These are phyloP conservation scores for Xyliphius kryptos DNA, from an alignment of 2,113 vertebrate genomes.

Conservation along the genomic window DNA sequence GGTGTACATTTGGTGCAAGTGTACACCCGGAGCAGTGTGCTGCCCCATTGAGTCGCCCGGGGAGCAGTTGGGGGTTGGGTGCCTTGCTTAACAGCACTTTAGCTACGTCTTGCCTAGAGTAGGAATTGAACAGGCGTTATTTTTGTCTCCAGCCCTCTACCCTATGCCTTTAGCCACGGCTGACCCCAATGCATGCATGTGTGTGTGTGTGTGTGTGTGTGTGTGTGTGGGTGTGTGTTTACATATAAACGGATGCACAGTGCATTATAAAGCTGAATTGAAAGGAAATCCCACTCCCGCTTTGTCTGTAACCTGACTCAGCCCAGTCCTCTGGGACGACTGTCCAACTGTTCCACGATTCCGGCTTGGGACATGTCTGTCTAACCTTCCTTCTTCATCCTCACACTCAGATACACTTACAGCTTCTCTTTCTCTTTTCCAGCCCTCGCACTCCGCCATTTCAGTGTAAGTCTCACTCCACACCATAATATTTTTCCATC, in stretches of 20 bases:
- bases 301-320: constrained; percentile 44
- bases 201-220: too few species aligned
- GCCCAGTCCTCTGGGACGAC: constrained; percentile 59
- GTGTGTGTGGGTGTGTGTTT: too few species aligned
- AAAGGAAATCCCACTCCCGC: constrained; percentile 54
- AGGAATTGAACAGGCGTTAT: too few species aligned
- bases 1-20: neutral
- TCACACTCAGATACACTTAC: constrained; percentile 53
- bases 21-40: too few species aligned
- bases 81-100: too few species aligned
- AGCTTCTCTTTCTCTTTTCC: constrained; percentile 21
- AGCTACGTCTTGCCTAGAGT: too few species aligned
- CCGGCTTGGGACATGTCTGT: constrained; percentile 51
- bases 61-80: too few species aligned
- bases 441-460: constrained; percentile 22
- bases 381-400: constrained; percentile 44
- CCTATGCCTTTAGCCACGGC: too few species aligned
- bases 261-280: constrained; percentile 5
- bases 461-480: constrained; percentile 27
- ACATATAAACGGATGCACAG: too few species aligned
- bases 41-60: too few species aligned
- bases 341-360: constrained; percentile 38
- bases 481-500: constrained; percentile 3
- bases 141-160: too few species aligned
- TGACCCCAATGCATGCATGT: too few species aligned